Evolutionary conservation across 2,113 vertebrate genomes (phyloP).

Genomic region (Gobio gobio): DNA sequence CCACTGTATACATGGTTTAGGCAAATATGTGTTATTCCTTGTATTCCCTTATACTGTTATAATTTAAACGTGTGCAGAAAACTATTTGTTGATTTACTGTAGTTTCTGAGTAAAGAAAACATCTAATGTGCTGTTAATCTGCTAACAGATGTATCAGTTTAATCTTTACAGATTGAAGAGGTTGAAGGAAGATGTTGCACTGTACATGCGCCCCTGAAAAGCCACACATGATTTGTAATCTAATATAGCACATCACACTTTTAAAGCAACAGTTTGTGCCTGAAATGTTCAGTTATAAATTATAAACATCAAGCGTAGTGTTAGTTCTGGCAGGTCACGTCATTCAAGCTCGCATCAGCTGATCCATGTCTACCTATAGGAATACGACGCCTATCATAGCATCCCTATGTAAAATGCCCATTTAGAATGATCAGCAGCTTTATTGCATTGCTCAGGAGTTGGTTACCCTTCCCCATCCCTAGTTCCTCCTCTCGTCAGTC

Average conservation of each 20-base stretch:
- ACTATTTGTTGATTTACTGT: background rate
- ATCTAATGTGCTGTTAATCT: background rate
- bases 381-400: too few species aligned
- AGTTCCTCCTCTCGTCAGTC: too few species aligned
- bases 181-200: background rate
- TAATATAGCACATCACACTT: background rate
- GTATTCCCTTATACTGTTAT: background rate
- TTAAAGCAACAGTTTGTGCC: background rate
- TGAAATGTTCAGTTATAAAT: background rate
- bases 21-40: background rate
- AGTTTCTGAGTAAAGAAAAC: background rate
- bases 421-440: too few species aligned
- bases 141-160: background rate
- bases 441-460: too few species aligned
- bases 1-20: background rate
- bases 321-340: too few species aligned
- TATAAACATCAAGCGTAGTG: background rate
- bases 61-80: background rate
- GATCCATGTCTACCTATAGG: too few species aligned
- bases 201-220: background rate
- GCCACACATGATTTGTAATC: background rate
- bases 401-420: too few species aligned
- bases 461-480: too few species aligned
- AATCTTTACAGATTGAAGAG: background rate
- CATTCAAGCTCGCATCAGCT: too few species aligned